Conservation (phyloP, 2,888 invertebrate genomes). For the Phoenoteleia sp. region DNA sequence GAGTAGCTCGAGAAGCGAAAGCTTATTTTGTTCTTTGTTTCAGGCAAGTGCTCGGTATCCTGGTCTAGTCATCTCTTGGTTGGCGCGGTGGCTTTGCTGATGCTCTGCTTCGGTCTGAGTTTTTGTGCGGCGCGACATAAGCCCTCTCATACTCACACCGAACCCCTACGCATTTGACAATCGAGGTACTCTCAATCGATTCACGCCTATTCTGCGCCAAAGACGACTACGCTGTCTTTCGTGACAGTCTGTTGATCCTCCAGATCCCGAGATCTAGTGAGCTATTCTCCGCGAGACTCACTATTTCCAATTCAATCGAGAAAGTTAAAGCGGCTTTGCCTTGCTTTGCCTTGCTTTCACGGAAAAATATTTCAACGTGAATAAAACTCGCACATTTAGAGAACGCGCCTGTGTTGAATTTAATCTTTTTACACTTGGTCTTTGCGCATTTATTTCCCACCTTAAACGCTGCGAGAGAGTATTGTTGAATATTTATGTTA, state of each 20-base stretch:
- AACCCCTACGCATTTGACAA: constrained; percentile 84
- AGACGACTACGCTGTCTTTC: constrained; percentile 82
- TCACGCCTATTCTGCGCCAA: constrained; percentile 82
- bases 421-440: constrained; percentile 18
- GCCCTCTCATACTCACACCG: constrained; percentile 83
- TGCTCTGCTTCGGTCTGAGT: constrained; percentile 88
- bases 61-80: constrained; percentile 88
- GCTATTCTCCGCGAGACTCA: constrained; percentile 50
- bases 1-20: constrained; percentile 48
- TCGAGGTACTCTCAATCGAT: constrained; percentile 83
- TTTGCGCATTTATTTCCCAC: constrained; percentile 1
- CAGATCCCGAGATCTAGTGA: constrained; percentile 58
- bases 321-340: constrained; percentile 61
- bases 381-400: constrained; percentile 28
- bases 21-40: constrained; percentile 76
- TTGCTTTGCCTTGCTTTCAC: constrained; percentile 43
- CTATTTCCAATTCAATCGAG: constrained; percentile 57
- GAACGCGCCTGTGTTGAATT: constrained; percentile 1
- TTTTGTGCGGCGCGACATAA: constrained; percentile 88
- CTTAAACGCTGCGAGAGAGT: neutral
- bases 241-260: constrained; percentile 83
- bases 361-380: constrained; percentile 49
- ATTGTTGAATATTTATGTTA: constrained; percentile 2
- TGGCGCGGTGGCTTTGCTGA: constrained; percentile 87
- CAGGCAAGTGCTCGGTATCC: constrained; percentile 88